Conservation (phyloP, 2,113 vertebrate genomes). For the Propithecus coquereli region DNA sequence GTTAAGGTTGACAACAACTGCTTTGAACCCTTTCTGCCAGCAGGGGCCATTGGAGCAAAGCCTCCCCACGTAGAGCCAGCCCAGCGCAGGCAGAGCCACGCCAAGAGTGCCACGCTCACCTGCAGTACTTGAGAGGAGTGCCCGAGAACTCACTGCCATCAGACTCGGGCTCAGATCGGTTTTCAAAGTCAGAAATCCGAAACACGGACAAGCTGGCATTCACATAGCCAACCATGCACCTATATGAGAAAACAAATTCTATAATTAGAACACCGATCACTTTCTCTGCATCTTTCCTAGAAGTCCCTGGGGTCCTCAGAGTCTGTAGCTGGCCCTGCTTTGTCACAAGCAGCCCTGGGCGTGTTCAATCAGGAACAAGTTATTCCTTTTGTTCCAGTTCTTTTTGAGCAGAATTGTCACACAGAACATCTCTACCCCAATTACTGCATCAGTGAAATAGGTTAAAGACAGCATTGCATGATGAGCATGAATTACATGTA, state of each 20-base stretch:
- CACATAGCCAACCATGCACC: constrained; percentile 95
- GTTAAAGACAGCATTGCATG: neutral
- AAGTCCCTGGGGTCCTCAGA: neutral
- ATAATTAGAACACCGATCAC: constrained; percentile 21
- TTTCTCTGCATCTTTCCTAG: neutral
- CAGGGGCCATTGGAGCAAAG: neutral
- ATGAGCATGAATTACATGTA: neutral
- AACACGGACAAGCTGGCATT: constrained; percentile 95
- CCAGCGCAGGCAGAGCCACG: neutral
- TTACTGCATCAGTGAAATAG: neutral
- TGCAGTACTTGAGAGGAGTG: constrained; percentile 90
- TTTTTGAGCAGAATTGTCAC: neutral
- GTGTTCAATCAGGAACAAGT: neutral
- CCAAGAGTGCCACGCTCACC: constrained; percentile 76
- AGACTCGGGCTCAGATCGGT: constrained; percentile 86
- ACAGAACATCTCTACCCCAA: neutral
- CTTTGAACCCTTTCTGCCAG: neutral
- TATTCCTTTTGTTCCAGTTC: neutral
- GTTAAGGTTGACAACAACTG: neutral
- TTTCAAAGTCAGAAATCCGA: constrained; percentile 92
- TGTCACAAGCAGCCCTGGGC: neutral
- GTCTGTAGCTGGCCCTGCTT: neutral
- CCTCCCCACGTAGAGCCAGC: neutral
- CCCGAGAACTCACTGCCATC: constrained; percentile 90
- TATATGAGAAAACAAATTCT: constrained; percentile 68